Evolutionary conservation across 2,888 invertebrate genomes (phyloP), one percentile per base, ranked within the genome.

Genomic region (Hypselothyrea guttata): DNA sequence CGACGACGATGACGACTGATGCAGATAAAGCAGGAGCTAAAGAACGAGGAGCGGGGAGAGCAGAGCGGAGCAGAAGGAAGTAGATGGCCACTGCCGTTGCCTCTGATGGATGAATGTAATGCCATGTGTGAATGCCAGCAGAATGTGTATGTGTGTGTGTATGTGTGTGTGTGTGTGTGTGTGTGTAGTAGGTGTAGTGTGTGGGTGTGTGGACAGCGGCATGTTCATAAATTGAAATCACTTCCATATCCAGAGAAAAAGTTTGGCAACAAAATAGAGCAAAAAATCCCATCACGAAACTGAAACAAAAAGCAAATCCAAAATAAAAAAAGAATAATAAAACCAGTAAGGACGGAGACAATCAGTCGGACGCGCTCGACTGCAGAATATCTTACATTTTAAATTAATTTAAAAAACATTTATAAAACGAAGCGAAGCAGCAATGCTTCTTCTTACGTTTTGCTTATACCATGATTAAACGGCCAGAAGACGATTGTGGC

Each of bases 211-310:
- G 81, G 75, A 79, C 76, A 83, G 75, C 64, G 84, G 76, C 84
- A 83, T 86, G 86, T 86, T 87, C 88, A 88, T 88, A 88, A 88
- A 88, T 88, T 88, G 87, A 88, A 88, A 88, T 88, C 87, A 86
- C 86, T 86, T 86, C 86, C 86, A 86, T 77, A 84, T 78, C 82
- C 88, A 79, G 75, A 58, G 70, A 71, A 73, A 79, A 82, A 84
- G 82, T 86, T 84, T 75, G 73, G 71, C 78, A 70, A 76, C 76
- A 75, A 82, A 81, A 77, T 75, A 66, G 67, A 71, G 70, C 63
- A 79, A 75, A 72, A 75, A 72, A 68, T 52, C 42, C 31, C 53
- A 51, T 40, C 58, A 16, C 46, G 37, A 48, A 41, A 47, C 57
- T 44, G 35, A 53, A 55, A 59, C 68, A 62, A 58, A 16, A 33